Conservation (phyloP, 1,140 invertebrate genomes). For the Tetragnatha versicolor region DNA sequence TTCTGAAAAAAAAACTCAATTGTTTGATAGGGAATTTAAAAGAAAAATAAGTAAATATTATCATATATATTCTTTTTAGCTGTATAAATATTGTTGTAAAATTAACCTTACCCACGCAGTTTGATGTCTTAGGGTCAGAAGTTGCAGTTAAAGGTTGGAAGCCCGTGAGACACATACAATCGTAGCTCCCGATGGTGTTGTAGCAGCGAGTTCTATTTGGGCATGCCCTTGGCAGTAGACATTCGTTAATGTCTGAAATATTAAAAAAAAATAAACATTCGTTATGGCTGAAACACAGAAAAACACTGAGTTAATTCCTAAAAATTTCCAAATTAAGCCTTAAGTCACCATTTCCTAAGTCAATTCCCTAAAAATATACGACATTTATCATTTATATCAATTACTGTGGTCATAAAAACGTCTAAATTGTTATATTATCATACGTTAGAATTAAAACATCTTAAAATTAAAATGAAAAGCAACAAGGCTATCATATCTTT, state of each 20-base stretch:
- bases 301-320: not conserved
- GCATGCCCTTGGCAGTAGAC: not conserved
- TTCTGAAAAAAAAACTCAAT: not conserved
- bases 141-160: not conserved
- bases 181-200: not conserved
- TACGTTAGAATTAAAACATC: not conserved
- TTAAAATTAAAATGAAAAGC: no score
- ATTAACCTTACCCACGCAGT: not conserved
- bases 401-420: not conserved
- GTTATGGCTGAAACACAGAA: not conserved
- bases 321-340: not conserved
- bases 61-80: not conserved
- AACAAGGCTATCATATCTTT: no score
- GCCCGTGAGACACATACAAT: not conserved
- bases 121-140: not conserved
- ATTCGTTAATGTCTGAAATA: not conserved
- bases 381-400: not conserved
- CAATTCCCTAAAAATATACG: not conserved
- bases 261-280: not conserved
- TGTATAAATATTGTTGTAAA: not conserved
- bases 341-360: not conserved
- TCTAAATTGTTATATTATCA: not conserved
- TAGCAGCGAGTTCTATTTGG: not conserved
- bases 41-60: not conserved
- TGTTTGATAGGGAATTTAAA: not conserved